A percentile compares a stretch with the other conserved stretches of the same genome.
phyloP scores from a whole-genome alignment of 1,140 invertebrate genomes.

The Sesamia nonagrioides region DNA sequence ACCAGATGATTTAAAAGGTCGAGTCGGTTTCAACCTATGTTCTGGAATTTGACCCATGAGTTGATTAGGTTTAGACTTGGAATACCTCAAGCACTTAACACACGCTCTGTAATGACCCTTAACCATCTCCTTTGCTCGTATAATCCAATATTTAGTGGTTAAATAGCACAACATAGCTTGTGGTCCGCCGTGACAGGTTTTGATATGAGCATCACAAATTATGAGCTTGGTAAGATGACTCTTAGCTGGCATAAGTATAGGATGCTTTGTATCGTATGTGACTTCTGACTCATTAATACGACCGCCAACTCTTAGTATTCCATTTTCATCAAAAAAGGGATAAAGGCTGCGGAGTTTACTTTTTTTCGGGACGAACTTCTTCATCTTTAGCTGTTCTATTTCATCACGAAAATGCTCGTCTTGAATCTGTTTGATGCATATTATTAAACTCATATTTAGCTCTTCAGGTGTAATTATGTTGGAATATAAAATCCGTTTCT shows the following conservation, averaged over 20 bases:
- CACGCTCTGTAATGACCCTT: conserved; percentile 60
- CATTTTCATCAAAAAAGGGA: conserved; percentile 26
- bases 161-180: conserved; percentile 64
- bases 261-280: conserved; percentile 33
- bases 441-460: background rate
- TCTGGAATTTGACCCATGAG: conserved; percentile 5
- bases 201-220: conserved; percentile 60
- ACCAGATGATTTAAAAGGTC: conserved; percentile 14
- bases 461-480: background rate
- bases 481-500: background rate
- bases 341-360: conserved; percentile 19
- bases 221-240: conserved; percentile 54
- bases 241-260: conserved; percentile 47
- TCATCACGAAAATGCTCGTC: background rate
- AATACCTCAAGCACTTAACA: conserved; percentile 58
- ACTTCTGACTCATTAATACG: conserved; percentile 20
- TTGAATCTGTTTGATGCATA: conserved; percentile 3
- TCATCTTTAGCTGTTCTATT: background rate
- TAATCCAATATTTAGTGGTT: conserved; percentile 67
- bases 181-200: conserved; percentile 64
- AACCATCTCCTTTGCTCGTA: conserved; percentile 54
- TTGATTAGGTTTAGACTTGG: background rate
- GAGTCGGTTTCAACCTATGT: background rate
- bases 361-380: background rate
- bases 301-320: conserved; percentile 21